Base-by-base conservation (phyloP, 2,888 invertebrate species). In the Camponotus fellah region DNA sequence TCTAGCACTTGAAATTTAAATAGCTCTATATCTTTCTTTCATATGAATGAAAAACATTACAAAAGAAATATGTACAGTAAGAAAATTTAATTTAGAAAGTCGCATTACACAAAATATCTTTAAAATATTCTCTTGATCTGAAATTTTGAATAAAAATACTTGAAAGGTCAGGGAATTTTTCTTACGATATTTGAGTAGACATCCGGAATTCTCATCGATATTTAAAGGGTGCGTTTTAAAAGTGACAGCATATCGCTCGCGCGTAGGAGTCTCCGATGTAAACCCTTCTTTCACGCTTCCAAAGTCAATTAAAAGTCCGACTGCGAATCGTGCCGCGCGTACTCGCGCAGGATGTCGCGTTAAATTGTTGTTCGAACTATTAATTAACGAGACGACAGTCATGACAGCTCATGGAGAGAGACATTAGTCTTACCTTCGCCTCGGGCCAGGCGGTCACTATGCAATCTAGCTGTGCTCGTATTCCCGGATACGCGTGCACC, bases 401-500 rank as follows among this genome's bases (percentile, higher is more conserved):
- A 60, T 49, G 32, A 21, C 56, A 68, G 21, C 49, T 60, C 60
- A 86, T 65, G 77, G 1, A 32, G 26, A 40, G 49, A 74, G 46
- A 17, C 12, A 60, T n/a, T 21, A 34, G 8, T 14, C 96, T 96
- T 40, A 97, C 96, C 86, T 96, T 95, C 0, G 98, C 97, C 17
- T 96, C 95, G 0, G 98, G 98, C 88, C 96, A 96, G 0, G 98
- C 96, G 86, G 96, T 96, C 14, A 98, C 96, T 6, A 95, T 95
- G 86, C 98, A 98, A 60, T 97, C 96, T 49, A 98, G 94, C 86
- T 96, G 97, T 0, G 97, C 96, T 60, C 97, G 96, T 60, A 97
- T 96, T 0, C 97, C 97, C 0, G 97, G 95, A 3, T 97, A 97
- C 0, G 97, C 97, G 95, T 98, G 98, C 37, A 98, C 96, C 96